Conservation (phyloP, 2,888 invertebrate genomes). For the Selenia dentaria region DNA sequence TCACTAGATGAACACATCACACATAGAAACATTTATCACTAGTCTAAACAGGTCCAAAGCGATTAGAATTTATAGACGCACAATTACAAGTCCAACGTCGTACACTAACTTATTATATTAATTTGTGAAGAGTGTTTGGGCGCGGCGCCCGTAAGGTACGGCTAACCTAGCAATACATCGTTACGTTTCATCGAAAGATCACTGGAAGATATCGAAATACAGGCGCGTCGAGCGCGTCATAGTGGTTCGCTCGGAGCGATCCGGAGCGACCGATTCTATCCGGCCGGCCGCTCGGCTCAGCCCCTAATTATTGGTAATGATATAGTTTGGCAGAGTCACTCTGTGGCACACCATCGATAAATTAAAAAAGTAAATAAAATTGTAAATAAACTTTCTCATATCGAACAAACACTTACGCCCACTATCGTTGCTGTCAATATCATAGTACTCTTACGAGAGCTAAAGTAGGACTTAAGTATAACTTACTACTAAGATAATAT, state of each 20-base stretch:
- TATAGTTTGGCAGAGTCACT: conserved; percentile 85
- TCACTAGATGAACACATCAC: conserved; percentile 80
- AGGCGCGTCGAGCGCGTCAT: conserved; percentile 32
- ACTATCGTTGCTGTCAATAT: conserved; percentile 82
- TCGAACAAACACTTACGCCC: conserved; percentile 81
- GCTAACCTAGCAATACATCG: conserved; percentile 73
- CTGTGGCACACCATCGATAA: conserved; percentile 85
- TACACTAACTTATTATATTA: conserved; percentile 69
- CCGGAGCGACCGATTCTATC: neutral
- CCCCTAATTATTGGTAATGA: conserved; percentile 75
- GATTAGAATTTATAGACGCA: conserved; percentile 64
- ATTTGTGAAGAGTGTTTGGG: conserved; percentile 78
- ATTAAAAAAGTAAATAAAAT: conserved; percentile 80
- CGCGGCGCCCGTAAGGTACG: conserved; percentile 53
- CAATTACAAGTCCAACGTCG: conserved; percentile 61
- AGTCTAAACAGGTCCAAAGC: conserved; percentile 75
- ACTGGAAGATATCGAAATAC: conserved; percentile 80
- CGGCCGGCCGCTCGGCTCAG: conserved; percentile 1
- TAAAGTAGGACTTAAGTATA: conserved; percentile 69
- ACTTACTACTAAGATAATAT: conserved; percentile 74
- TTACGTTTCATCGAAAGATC: conserved; percentile 73
- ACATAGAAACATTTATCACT: conserved; percentile 78
- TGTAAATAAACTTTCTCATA: conserved; percentile 82
- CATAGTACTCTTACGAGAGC: conserved; percentile 77
- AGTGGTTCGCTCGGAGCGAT: neutral